phyloP scores from a whole-genome alignment of 2,888 invertebrate species.

The Xanthia icteritia region DNA sequence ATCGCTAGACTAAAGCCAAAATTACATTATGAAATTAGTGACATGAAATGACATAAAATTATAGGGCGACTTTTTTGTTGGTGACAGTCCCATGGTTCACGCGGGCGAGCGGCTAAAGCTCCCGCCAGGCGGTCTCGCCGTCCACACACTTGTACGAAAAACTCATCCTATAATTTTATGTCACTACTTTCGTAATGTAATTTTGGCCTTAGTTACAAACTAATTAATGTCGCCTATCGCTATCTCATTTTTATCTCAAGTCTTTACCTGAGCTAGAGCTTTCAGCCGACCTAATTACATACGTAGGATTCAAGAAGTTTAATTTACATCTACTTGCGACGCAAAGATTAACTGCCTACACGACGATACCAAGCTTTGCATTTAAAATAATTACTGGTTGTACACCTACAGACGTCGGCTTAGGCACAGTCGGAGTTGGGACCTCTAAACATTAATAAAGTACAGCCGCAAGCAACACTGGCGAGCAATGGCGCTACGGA shows the following conservation, averaged over 20 bases:
- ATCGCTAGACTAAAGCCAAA: background rate
- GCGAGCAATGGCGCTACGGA: conserved; percentile 42
- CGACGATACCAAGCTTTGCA: conserved; percentile 75
- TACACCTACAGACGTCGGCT: conserved; percentile 66
- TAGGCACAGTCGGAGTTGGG: conserved; percentile 54
- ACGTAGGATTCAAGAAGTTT: conserved; percentile 58
- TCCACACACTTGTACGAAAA: too few relatives aligned
- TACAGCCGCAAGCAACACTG: conserved; percentile 64
- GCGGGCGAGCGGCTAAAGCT: too few relatives aligned
- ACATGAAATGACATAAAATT: too few relatives aligned
- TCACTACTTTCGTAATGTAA: too few relatives aligned
- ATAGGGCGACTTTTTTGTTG: too few relatives aligned
- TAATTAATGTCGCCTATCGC: conserved; percentile 17
- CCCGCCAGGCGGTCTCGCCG: too few relatives aligned
- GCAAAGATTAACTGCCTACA: conserved; percentile 77
- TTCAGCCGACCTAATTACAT: conserved; percentile 33
- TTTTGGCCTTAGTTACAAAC: background rate
- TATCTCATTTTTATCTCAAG: conserved; percentile 2
- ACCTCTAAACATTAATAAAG: conserved; percentile 66
- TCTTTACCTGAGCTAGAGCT: conserved; percentile 3
- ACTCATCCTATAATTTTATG: too few relatives aligned
- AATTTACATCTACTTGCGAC: conserved; percentile 68
- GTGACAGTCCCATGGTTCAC: too few relatives aligned
- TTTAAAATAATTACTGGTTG: conserved; percentile 81
- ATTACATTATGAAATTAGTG: too few relatives aligned